Conservation (phyloP, 2,113 vertebrate species). For the Sceloporus undulatus region DNA sequence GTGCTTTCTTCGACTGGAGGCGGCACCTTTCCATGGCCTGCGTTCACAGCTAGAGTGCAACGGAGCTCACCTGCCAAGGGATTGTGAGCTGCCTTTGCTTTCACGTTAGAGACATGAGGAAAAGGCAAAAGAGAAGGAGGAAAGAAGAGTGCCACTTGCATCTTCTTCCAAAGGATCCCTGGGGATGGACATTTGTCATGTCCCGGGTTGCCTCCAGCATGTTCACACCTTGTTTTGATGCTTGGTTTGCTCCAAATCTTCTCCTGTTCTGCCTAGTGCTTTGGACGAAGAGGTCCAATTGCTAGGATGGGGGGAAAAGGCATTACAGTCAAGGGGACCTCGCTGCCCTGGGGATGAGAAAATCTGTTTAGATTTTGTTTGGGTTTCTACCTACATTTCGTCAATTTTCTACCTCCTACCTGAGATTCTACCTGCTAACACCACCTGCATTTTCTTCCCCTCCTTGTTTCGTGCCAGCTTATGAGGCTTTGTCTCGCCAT, state of each 20-base stretch:
- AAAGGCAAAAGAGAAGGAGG: no score
- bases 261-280: not conserved
- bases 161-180: not conserved
- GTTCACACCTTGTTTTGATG: not conserved
- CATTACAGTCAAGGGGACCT: no score
- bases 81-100: not conserved
- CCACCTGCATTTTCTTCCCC: no score
- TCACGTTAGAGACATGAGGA: not conserved
- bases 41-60: conserved; percentile 43
- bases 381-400: no score
- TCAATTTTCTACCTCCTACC: no score
- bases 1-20: not conserved
- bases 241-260: no score
- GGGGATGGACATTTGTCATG: not conserved
- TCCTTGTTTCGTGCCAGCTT: no score
- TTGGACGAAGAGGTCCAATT: not conserved
- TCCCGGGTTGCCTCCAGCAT: not conserved
- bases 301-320: not conserved
- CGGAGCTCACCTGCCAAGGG: not conserved
- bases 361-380: no score
- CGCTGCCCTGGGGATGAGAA: no score
- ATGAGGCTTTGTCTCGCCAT: no score
- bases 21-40: not conserved
- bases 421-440: no score
- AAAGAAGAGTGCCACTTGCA: not conserved